Evolutionary conservation across 2,888 invertebrate genomes (phyloP).

Genomic region (Stenoptilia bipunctidactyla): DNA sequence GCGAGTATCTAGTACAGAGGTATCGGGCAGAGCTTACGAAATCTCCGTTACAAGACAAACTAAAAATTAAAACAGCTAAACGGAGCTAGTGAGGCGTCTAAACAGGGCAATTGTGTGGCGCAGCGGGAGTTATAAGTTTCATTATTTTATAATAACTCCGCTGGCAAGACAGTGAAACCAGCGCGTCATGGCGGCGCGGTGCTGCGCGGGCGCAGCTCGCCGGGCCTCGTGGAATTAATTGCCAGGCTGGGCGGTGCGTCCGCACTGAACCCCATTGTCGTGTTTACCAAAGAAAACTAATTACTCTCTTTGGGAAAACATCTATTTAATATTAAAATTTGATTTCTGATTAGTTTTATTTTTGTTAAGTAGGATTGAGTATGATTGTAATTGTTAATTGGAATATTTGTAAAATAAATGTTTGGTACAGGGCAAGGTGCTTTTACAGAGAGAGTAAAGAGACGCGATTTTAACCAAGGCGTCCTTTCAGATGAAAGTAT

Average conservation of each 20-base stretch:
- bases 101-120: slow-evolving; percentile 65
- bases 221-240: slow-evolving; percentile 40
- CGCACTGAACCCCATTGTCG: slow-evolving; percentile 23
- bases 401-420: no score
- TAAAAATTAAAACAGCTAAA: slow-evolving; percentile 70
- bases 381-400: no score
- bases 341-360: no score
- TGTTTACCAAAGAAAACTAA: not conserved
- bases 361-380: no score
- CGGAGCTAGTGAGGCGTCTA: slow-evolving; percentile 58
- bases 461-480: no score
- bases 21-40: not conserved
- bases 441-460: no score
- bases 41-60: slow-evolving; percentile 62
- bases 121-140: slow-evolving; percentile 66
- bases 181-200: no score
- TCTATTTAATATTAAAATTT: no score
- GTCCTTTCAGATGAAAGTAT: no score
- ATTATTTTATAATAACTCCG: slow-evolving; percentile 69
- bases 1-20: no score
- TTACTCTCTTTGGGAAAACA: no score
- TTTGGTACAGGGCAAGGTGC: no score
- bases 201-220: slow-evolving; percentile 22
- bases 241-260: slow-evolving; percentile 59
- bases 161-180: slow-evolving; percentile 51